Evolutionary conservation across 2,888 invertebrate species (phyloP).

Genomic region (Tanypteryx hageni): DNA sequence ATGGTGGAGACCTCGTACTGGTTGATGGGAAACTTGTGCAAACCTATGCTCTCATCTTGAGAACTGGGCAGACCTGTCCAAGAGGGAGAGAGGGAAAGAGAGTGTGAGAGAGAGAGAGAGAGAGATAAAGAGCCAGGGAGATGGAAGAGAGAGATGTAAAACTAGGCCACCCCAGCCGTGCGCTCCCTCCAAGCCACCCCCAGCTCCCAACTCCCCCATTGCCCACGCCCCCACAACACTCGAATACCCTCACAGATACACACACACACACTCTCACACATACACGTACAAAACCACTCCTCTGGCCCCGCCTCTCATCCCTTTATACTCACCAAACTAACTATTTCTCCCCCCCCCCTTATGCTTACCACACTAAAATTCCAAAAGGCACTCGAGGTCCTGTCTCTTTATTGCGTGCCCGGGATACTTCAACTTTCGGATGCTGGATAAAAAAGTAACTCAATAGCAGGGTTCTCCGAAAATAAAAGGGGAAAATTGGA

Average conservation of each 20-base stretch:
- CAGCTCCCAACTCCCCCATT: no score
- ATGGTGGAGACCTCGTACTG: neutral
- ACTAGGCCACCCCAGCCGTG: conserved; percentile 33
- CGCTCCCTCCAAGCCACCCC: neutral
- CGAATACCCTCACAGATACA: neutral
- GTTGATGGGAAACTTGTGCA: neutral
- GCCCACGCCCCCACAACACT: neutral
- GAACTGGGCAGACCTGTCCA: conserved; percentile 27
- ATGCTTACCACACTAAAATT: no score
- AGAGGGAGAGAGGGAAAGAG: neutral
- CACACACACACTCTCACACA: neutral
- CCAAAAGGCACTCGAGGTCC: no score
- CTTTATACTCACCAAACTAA: neutral
- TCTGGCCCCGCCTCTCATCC: neutral
- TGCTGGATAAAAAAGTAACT: no score
- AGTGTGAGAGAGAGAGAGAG: neutral
- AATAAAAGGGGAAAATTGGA: no score
- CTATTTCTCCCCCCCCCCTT: neutral
- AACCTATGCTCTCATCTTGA: neutral
- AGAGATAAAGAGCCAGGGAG: no score
- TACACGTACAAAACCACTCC: neutral
- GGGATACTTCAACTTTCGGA: no score
- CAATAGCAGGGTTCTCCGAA: no score
- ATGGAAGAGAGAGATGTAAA: neutral
- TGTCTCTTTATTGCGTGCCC: no score